These are phyloP conservation scores for Drosophila rubida DNA, from an alignment of 2,888 invertebrate species.

Conservation along the genomic window DNA sequence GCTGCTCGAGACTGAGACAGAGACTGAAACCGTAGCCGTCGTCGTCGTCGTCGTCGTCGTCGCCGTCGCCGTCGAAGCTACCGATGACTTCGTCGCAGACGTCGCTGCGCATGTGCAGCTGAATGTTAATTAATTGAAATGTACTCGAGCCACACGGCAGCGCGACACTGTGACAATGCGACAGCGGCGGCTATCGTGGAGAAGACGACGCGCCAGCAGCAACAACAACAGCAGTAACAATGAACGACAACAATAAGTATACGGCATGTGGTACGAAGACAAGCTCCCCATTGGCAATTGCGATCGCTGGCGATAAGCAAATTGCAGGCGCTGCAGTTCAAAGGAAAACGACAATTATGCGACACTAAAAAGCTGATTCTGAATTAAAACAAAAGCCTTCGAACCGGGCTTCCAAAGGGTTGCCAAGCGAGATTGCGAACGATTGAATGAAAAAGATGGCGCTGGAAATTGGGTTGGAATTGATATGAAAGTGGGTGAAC, in stretches of 20 bases:
- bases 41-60: conserved; percentile 21
- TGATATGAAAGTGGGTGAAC: conserved; percentile 12
- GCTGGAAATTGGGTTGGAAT: conserved; percentile 10
- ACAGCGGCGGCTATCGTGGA: conserved; percentile 15
- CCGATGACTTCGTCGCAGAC: conserved; percentile 37
- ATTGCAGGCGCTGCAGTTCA: conserved; percentile 83
- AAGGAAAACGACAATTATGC: conserved; percentile 79
- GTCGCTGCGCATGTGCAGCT: conserved; percentile 78
- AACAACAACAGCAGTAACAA: conserved; percentile 32
- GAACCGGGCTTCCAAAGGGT: conserved; percentile 3
- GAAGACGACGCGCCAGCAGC: conserved; percentile 44
- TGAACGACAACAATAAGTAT: conserved; percentile 34
- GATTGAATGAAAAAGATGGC: conserved; percentile 30
- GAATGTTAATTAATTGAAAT: conserved; percentile 82
- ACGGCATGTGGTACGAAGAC: conserved; percentile 35
- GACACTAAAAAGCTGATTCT: conserved; percentile 61
- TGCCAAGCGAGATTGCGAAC: background rate
- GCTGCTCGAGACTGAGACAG: no score
- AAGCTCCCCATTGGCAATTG: conserved; percentile 72
- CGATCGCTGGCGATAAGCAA: conserved; percentile 82
- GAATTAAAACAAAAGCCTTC: conserved; percentile 61
- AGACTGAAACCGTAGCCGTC: conserved; percentile 5
- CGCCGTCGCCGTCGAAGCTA: conserved; percentile 51
- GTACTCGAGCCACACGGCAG: conserved; percentile 71
- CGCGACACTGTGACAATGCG: conserved; percentile 33